Conservation (phyloP, 2,113 vertebrate species). For the Campylomormyrus tamandua region DNA sequence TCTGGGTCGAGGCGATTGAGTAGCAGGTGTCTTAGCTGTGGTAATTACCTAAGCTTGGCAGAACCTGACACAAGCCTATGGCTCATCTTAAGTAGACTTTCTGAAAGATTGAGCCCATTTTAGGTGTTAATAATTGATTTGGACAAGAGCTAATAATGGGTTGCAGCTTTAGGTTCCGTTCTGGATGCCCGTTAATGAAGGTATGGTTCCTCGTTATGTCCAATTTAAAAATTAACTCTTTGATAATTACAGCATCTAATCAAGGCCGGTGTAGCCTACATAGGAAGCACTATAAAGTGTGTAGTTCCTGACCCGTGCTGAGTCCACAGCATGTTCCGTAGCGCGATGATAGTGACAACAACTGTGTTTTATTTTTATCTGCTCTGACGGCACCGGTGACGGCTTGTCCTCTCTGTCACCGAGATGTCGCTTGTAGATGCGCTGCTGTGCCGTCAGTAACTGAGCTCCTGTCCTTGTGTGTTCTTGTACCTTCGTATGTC, state of each 20-base stretch:
- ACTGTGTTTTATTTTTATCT: neutral
- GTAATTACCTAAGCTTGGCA: constrained; percentile 64
- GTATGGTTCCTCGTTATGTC: constrained; percentile 19
- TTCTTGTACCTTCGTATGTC: neutral
- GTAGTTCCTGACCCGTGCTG: neutral
- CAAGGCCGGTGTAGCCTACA: constrained; percentile 39
- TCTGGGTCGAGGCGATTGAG: constrained; percentile 68
- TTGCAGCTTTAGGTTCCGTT: constrained; percentile 53
- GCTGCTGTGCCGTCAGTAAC: neutral
- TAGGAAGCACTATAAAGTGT: neutral
- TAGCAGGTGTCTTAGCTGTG: constrained; percentile 70
- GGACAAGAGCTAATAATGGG: constrained; percentile 65
- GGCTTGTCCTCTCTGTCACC: neutral
- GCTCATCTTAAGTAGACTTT: constrained; percentile 52
- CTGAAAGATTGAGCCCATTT: constrained; percentile 50
- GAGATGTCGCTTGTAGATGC: neutral
- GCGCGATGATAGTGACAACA: neutral
- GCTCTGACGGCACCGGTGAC: neutral
- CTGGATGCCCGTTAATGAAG: constrained; percentile 56
- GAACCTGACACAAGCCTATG: constrained; percentile 42
- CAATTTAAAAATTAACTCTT: constrained; percentile 28
- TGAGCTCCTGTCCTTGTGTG: neutral
- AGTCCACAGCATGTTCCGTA: neutral
- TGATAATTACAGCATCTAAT: constrained; percentile 59
- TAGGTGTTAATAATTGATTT: constrained; percentile 74